phyloP scores from a whole-genome alignment of 23 tunicate species.

The Ciona savignyi region DNA sequence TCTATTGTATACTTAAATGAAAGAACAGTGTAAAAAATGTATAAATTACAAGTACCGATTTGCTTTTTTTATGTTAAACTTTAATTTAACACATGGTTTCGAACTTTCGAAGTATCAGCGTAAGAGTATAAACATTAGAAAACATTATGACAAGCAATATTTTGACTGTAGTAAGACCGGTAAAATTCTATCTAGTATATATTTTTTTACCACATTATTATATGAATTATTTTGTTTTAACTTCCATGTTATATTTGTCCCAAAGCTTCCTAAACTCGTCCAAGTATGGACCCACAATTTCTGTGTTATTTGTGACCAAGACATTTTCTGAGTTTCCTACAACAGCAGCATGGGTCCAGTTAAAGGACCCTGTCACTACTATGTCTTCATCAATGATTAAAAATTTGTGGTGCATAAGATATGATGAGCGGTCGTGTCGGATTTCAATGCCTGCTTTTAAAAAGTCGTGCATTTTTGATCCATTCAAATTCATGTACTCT shows the following conservation, averaged over 20 bases:
- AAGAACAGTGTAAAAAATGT: too few relatives aligned
- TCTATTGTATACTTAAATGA: too few relatives aligned
- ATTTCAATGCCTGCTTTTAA: constrained; percentile 31
- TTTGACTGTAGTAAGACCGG: too few relatives aligned
- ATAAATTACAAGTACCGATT: too few relatives aligned
- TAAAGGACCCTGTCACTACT: constrained; percentile 75
- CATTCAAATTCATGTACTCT: constrained; percentile 80
- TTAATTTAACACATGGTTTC: too few relatives aligned
- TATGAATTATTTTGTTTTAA: constrained; percentile 34
- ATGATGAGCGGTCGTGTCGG: constrained; percentile 54
- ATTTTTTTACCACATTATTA: too few relatives aligned
- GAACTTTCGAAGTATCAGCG: too few relatives aligned
- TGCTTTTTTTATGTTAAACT: too few relatives aligned
- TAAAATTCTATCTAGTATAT: too few relatives aligned
- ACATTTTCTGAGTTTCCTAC: constrained; percentile 86
- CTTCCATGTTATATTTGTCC: constrained; percentile 40
- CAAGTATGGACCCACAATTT: constrained; percentile 34
- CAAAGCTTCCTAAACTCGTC: constrained; percentile 43
- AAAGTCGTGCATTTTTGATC: constrained; percentile 57
- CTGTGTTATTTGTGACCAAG: constrained; percentile 57
- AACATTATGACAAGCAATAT: too few relatives aligned
- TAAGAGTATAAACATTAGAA: too few relatives aligned
- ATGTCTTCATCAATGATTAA: constrained; percentile 39
- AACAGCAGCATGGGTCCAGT: constrained; percentile 92
- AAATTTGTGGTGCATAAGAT: constrained; percentile 85